These are phyloP conservation scores for Vulpes vulpes DNA, from an alignment of 2,113 vertebrate genomes.

Conservation along the genomic window DNA sequence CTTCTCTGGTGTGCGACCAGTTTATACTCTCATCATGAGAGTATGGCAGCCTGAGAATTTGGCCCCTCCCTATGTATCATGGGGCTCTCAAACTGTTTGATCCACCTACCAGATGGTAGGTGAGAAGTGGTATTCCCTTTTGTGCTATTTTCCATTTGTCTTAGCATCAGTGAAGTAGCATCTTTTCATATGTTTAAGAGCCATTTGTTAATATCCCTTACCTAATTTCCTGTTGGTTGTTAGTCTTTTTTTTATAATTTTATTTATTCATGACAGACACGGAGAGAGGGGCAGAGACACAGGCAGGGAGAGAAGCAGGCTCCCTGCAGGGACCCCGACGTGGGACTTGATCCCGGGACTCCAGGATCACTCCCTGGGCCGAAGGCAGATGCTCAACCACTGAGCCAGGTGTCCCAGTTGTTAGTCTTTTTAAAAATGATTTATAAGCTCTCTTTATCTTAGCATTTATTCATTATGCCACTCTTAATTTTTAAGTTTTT, in stretches of 20 bases:
- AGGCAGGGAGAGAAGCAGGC: too few species aligned
- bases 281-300: too few species aligned
- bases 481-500: neutral
- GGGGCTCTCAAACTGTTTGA: neutral
- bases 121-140: neutral
- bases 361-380: too few species aligned
- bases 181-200: neutral
- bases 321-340: too few species aligned
- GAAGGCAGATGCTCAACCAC: too few species aligned
- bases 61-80: neutral
- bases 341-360: too few species aligned
- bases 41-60: neutral
- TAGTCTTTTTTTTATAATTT: neutral
- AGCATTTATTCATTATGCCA: neutral
- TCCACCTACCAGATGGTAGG: neutral
- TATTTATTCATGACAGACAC: too few species aligned
- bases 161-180: neutral
- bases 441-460: neutral
- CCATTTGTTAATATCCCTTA: neutral
- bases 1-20: neutral
- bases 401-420: too few species aligned
- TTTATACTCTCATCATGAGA: neutral
- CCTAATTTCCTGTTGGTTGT: neutral
- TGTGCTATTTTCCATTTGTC: neutral
- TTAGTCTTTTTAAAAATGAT: neutral